phyloP scores from a whole-genome alignment of 2,113 vertebrate genomes.

The Cepphus grylle region DNA sequence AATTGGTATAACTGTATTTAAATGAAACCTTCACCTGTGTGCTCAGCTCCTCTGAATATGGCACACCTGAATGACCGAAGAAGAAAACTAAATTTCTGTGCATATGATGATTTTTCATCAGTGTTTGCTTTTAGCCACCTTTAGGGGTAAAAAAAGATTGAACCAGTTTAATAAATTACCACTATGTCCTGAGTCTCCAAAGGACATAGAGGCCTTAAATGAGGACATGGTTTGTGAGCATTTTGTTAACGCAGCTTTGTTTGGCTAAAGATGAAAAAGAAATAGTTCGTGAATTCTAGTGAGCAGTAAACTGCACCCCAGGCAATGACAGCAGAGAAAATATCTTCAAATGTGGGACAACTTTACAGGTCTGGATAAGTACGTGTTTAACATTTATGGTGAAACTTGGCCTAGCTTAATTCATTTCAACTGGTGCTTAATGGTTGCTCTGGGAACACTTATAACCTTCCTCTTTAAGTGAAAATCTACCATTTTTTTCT shows the following conservation, averaged over 20 bases:
- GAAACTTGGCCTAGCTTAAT: not conserved
- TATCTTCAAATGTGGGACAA: not conserved
- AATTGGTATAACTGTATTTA: not conserved
- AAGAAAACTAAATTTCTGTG: not conserved
- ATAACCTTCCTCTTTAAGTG: not conserved
- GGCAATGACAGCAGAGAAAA: not conserved
- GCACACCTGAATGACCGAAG: not conserved
- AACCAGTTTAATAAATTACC: not conserved
- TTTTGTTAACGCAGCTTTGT: not conserved
- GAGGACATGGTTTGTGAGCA: not conserved
- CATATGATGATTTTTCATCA: not conserved
- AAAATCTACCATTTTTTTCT: not conserved
- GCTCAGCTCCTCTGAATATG: not conserved
- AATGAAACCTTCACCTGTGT: accelerated
- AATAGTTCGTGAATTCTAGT: not conserved
- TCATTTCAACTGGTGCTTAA: not conserved
- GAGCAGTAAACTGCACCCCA: not conserved
- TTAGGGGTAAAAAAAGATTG: not conserved
- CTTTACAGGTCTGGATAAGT: not conserved
- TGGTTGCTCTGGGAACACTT: not conserved
- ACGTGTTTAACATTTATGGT: not conserved
- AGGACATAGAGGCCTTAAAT: not conserved
- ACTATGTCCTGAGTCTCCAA: not conserved
- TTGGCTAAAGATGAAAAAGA: not conserved
- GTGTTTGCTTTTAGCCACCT: not conserved